These are phyloP conservation scores for Leptinotarsa defecta DNA, from an alignment of 1,140 invertebrate species.

Conservation along the genomic window DNA sequence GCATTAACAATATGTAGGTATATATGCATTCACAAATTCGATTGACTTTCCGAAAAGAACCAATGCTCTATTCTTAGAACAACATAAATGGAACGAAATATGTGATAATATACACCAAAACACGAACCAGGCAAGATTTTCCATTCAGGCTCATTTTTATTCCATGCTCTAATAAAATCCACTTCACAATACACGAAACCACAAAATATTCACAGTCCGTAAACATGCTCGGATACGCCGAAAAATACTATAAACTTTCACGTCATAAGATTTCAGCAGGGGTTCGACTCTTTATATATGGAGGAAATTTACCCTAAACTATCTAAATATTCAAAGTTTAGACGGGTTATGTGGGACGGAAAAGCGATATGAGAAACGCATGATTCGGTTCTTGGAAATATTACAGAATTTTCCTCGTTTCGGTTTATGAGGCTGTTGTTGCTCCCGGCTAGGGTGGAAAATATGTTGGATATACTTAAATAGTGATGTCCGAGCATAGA, in stretches of 20 bases:
- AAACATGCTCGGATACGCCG: constrained; percentile 33
- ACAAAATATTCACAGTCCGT: constrained; percentile 34
- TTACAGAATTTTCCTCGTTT: constrained; percentile 2
- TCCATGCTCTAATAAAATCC: constrained; percentile 32
- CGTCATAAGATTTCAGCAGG: constrained; percentile 33
- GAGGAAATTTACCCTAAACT: constrained; percentile 27
- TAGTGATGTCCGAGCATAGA: no score
- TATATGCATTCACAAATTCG: no score
- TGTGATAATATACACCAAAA: not conserved
- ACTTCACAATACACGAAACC: constrained; percentile 28
- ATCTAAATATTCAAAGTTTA: constrained; percentile 30
- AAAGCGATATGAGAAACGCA: constrained; percentile 5
- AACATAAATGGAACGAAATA: not conserved
- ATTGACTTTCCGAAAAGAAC: no score
- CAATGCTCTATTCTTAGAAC: no score
- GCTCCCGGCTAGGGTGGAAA: not conserved
- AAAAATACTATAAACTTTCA: constrained; percentile 36
- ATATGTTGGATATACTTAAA: not conserved
- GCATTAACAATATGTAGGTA: no score
- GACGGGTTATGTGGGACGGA: constrained; percentile 15
- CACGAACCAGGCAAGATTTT: not conserved
- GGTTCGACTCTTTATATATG: constrained; percentile 26
- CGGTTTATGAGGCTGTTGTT: not conserved
- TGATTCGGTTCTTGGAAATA: constrained; percentile 12
- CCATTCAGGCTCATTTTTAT: constrained; percentile 19